Conservation (phyloP, 2,113 vertebrate genomes). For the Mesoclemmys tuberculata region DNA sequence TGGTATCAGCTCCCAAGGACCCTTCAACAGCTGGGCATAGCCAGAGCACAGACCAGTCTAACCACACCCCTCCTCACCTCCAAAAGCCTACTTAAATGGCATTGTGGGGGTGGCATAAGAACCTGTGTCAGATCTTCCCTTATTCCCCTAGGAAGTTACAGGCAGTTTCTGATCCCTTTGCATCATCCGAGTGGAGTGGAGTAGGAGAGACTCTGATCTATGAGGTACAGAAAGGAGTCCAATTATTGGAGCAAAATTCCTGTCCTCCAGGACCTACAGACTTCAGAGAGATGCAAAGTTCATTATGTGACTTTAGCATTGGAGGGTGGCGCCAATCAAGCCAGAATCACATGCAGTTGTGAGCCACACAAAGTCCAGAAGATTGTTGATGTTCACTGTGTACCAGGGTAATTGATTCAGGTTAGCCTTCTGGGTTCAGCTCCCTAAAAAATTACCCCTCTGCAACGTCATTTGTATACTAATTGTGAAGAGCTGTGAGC, state of each 20-base stretch:
- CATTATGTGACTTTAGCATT: neutral
- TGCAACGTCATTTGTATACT: neutral
- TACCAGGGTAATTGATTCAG: neutral
- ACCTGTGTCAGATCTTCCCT: neutral
- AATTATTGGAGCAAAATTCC: neutral
- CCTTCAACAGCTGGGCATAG: neutral
- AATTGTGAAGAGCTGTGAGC: neutral
- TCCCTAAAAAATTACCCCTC: neutral
- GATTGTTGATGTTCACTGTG: neutral
- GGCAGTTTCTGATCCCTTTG: neutral
- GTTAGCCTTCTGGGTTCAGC: neutral
- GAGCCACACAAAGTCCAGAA: neutral
- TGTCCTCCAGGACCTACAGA: neutral
- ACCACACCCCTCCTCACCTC: neutral
- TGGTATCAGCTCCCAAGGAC: neutral
- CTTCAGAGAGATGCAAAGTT: neutral
- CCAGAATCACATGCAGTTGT: neutral
- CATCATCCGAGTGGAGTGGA: neutral
- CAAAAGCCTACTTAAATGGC: neutral
- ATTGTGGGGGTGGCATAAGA: slow-evolving; percentile 24
- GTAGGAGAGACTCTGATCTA: neutral
- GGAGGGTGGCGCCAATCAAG: neutral
- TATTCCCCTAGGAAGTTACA: neutral
- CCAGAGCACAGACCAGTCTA: neutral
- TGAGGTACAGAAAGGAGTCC: neutral